A percentile compares a stretch with the other conserved stretches of the same genome.
Evolutionary conservation across 1,140 invertebrate genomes (phyloP).

Genomic region (Gryllus bimaculatus): DNA sequence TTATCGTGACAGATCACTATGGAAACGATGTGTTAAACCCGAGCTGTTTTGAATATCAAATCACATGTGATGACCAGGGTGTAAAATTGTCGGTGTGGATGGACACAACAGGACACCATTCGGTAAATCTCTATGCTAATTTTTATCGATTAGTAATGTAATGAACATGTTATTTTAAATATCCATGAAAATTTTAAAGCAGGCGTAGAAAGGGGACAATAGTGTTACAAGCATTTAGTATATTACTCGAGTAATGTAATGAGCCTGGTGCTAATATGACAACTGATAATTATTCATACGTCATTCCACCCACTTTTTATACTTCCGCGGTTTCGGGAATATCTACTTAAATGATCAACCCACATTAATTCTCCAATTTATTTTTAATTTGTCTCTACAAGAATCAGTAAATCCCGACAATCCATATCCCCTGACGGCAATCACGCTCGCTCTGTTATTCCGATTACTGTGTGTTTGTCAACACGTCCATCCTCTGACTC

Average conservation of each 20-base stretch:
- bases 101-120: neutral
- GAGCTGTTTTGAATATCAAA: slow-evolving; percentile 5
- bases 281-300: neutral
- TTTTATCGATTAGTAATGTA: neutral
- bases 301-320: neutral
- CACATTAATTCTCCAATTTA: neutral
- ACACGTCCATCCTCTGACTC: too few species aligned
- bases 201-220: neutral
- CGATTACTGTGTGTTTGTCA: too few species aligned
- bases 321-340: neutral
- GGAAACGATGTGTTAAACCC: slow-evolving; percentile 3
- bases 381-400: neutral
- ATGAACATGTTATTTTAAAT: neutral
- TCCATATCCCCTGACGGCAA: neutral
- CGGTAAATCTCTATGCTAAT: neutral
- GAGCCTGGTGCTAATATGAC: neutral
- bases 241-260: slow-evolving; percentile 3
- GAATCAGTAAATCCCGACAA: neutral
- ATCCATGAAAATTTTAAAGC: slow-evolving; percentile 1
- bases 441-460: neutral
- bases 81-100: slow-evolving; percentile 4
- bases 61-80: neutral
- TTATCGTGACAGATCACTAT: slow-evolving; percentile 4
- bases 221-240: slow-evolving; percentile 7
- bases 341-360: neutral